A percentile compares a stretch with the other conserved stretches of the same genome.
These are phyloP conservation scores for Mormyrus proboscirostris DNA, from an alignment of 2,797 vertebrate genomes.

Conservation along the genomic window DNA sequence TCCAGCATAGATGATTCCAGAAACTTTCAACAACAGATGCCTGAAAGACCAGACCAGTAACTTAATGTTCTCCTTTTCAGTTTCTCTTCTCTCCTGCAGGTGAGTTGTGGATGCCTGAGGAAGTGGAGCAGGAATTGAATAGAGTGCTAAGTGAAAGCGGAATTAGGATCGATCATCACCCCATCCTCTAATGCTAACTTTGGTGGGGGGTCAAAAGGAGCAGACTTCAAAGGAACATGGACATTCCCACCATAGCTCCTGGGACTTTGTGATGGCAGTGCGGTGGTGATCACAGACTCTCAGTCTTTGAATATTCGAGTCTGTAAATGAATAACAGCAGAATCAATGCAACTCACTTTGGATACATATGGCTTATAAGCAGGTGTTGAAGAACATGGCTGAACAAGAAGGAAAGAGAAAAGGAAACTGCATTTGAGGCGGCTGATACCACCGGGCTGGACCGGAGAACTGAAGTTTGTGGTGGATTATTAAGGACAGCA, in stretches of 20 bases:
- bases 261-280: constrained; percentile 16
- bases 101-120: neutral
- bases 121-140: neutral
- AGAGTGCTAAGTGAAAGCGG: constrained; percentile 22
- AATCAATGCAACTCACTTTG: neutral
- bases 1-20: no score
- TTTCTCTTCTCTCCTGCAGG: neutral
- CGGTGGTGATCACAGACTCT: neutral
- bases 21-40: neutral
- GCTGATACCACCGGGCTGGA: neutral
- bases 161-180: constrained; percentile 26
- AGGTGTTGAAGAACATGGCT: neutral
- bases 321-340: neutral
- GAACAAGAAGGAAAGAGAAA: neutral
- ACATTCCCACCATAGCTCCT: neutral
- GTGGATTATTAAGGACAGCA: neutral
- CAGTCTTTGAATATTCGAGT: neutral
- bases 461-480: neutral
- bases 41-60: neutral
- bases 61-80: neutral
- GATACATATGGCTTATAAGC: neutral
- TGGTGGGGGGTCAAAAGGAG: neutral
- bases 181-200: neutral
- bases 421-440: neutral
- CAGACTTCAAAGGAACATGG: neutral